These are phyloP conservation scores for Bufotes viridis DNA, from an alignment of 2,797 vertebrate species.

Conservation along the genomic window DNA sequence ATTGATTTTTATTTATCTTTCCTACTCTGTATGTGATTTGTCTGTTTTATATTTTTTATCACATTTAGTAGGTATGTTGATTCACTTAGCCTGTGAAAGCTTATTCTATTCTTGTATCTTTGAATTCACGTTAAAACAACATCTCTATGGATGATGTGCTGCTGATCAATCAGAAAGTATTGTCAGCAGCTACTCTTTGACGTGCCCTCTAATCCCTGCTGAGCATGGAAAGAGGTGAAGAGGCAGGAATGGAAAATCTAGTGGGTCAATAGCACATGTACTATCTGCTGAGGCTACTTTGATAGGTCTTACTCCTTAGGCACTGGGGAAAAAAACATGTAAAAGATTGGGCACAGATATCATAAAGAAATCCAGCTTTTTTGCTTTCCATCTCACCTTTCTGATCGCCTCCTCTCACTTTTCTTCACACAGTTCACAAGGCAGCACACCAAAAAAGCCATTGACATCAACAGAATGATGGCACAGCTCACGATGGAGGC, in stretches of 20 bases:
- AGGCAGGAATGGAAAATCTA: neutral
- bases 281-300: too few species aligned
- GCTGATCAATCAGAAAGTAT: neutral
- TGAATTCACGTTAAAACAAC: too few species aligned
- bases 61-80: too few species aligned
- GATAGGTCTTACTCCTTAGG: neutral
- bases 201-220: neutral
- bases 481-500: slow-evolving; percentile 86
- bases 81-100: too few species aligned
- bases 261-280: neutral
- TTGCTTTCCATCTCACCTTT: slow-evolving; percentile 72
- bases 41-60: too few species aligned
- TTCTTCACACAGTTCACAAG: slow-evolving; percentile 83
- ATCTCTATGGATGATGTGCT: neutral
- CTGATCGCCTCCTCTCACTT: slow-evolving; percentile 73
- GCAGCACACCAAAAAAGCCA: slow-evolving; percentile 92
- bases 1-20: too few species aligned
- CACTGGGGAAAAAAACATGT: neutral
- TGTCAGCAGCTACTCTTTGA: neutral
- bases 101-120: too few species aligned
- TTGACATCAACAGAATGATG: slow-evolving; percentile 89
- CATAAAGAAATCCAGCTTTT: neutral
- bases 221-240: neutral
- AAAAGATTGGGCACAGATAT: neutral
- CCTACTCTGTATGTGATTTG: too few species aligned